phyloP scores from a whole-genome alignment of 2,113 vertebrate species.

The Scalopus aquaticus region DNA sequence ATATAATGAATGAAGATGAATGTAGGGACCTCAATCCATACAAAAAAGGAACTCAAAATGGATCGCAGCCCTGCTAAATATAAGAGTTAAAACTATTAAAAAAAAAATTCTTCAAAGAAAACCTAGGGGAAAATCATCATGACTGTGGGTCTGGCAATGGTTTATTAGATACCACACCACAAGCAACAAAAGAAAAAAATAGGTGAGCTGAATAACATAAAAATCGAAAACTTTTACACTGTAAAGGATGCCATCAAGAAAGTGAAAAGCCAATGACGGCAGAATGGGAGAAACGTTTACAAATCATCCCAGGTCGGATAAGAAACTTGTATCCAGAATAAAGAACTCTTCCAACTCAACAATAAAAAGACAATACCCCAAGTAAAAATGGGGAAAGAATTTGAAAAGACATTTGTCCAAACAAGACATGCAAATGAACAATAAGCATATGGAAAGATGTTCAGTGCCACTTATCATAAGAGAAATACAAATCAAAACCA shows the following conservation, averaged over 20 bases:
- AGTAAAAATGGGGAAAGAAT: neutral
- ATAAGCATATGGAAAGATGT: neutral
- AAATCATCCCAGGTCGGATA: neutral
- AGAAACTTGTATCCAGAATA: neutral
- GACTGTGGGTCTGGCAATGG: neutral
- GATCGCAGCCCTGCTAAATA: neutral
- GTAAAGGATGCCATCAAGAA: neutral
- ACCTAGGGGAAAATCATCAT: neutral
- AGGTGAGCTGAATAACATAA: neutral
- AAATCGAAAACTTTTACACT: neutral
- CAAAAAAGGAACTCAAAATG: neutral
- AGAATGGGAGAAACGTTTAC: neutral
- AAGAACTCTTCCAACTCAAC: constrained; percentile 13
- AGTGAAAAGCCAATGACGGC: neutral
- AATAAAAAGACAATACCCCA: neutral
- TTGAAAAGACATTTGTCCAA: neutral
- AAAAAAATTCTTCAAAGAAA: neutral
- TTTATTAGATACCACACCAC: neutral
- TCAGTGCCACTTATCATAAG: neutral
- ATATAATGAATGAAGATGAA: neutral
- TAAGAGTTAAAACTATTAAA: neutral
- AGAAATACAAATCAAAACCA: neutral
- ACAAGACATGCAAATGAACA: neutral
- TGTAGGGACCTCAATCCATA: neutral
- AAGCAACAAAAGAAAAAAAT: neutral